Evolutionary conservation across 2,797 vertebrate genomes (phyloP).

Genomic region (Halcyon leucocephala): DNA sequence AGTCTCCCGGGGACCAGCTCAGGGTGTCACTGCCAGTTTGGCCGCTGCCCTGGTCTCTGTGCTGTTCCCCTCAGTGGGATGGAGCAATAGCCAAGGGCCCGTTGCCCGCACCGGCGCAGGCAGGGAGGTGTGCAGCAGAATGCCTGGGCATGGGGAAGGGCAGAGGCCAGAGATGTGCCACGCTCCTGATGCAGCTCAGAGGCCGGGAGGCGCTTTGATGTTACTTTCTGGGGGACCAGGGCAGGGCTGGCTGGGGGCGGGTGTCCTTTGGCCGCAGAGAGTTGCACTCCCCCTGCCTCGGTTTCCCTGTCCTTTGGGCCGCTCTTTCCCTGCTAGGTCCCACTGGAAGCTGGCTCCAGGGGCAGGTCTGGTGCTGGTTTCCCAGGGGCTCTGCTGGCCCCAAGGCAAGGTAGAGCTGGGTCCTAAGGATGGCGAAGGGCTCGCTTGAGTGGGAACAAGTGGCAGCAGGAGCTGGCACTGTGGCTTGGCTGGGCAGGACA

Average conservation of each 20-base stretch:
- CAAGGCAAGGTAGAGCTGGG: rapidly evolving
- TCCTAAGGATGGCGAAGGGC: not conserved
- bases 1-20: not conserved
- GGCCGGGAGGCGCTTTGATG: not conserved
- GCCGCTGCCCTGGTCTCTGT: not conserved
- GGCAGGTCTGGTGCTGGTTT: not conserved
- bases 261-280: not conserved
- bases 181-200: not conserved
- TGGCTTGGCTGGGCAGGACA: not conserved
- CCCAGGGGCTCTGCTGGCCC: not conserved
- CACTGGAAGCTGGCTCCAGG: not conserved
- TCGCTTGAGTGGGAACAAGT: not conserved
- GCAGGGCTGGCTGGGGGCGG: not conserved
- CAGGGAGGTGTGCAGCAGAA: not conserved
- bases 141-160: not conserved
- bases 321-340: not conserved
- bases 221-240: not conserved
- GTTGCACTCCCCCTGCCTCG: not conserved
- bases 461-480: not conserved
- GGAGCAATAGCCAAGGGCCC: not conserved
- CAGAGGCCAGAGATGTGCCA: rapidly evolving
- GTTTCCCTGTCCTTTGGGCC: not conserved
- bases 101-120: rapidly evolving
- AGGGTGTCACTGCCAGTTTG: not conserved
- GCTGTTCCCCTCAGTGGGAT: not conserved